Percentiles rank a stretch among this genome's conserved stretches.
These are phyloP conservation scores for Dendronephthya gigantea DNA, from an alignment of 64 coral and sea anemone genomes.

Conservation along the genomic window DNA sequence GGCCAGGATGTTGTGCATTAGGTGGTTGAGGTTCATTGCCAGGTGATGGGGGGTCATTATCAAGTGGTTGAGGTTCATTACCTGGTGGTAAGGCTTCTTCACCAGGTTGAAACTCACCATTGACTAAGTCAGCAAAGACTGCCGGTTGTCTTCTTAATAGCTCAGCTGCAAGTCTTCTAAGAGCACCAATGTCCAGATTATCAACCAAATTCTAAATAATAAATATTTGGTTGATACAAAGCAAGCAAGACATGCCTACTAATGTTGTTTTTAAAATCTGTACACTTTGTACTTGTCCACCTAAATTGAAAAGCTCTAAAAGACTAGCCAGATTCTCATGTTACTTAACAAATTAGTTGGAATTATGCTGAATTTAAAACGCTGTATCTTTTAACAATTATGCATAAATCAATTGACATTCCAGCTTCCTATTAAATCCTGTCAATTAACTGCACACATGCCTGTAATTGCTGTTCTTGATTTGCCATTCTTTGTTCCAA, in stretches of 20 bases:
- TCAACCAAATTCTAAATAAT: conserved; percentile 6
- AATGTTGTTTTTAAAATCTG: background rate
- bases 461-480: conserved; percentile 4
- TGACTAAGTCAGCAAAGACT: conserved; percentile 1
- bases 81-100: too few relatives aligned
- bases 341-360: too few relatives aligned
- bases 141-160: background rate
- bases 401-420: too few relatives aligned
- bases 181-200: background rate
- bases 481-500: background rate
- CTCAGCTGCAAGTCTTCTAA: background rate
- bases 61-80: background rate
- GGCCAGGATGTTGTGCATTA: background rate
- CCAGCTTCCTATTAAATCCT: too few relatives aligned
- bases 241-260: too few relatives aligned
- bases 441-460: background rate
- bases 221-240: background rate
- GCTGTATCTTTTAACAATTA: too few relatives aligned
- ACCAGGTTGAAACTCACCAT: background rate
- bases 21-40: background rate
- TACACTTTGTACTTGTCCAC: too few relatives aligned
- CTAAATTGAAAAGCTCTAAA: too few relatives aligned
- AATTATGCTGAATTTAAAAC: too few relatives aligned
- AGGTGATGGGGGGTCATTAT: background rate
- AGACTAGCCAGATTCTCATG: too few relatives aligned